These are phyloP conservation scores for Gambusia yucatana DNA, from an alignment of 2,797 vertebrate species.

Conservation along the genomic window DNA sequence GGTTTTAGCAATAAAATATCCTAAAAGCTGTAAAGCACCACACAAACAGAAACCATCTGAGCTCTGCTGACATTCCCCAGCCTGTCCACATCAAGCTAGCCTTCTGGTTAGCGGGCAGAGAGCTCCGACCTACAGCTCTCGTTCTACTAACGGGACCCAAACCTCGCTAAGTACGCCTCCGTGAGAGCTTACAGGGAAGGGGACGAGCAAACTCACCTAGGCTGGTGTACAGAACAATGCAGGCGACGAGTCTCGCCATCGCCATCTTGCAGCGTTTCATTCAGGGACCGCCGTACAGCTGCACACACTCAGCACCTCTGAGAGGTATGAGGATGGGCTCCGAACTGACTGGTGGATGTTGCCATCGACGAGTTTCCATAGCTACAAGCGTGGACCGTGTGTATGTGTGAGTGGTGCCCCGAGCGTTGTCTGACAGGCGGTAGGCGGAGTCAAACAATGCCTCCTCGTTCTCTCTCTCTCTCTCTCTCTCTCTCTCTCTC, in stretches of 20 bases:
- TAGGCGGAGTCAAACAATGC: constrained; percentile 27
- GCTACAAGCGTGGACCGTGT: constrained; percentile 53
- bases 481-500: too few species aligned
- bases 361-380: constrained; percentile 83
- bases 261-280: constrained; percentile 82
- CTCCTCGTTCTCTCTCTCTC: neutral
- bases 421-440: constrained; percentile 53
- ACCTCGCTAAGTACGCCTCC: constrained; percentile 8
- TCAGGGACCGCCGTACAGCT: constrained; percentile 46
- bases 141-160: constrained; percentile 12
- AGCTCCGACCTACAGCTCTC: constrained; percentile 22
- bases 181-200: neutral
- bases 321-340: constrained; percentile 65
- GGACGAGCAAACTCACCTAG: constrained; percentile 72
- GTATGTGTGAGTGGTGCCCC: constrained; percentile 15
- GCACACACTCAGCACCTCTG: constrained; percentile 71
- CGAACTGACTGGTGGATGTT: constrained; percentile 77
- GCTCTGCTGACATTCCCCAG: constrained; percentile 1
- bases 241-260: constrained; percentile 64
- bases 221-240: constrained; percentile 64
- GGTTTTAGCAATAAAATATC: neutral
- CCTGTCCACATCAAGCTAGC: constrained; percentile 49
- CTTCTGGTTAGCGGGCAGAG: constrained; percentile 31
- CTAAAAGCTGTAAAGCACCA: neutral
- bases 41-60: neutral